Percentiles rank a stretch among this genome's conserved stretches.
Evolutionary conservation across 2,797 vertebrate genomes (phyloP).

Genomic region (Crocidura indochinensis): DNA sequence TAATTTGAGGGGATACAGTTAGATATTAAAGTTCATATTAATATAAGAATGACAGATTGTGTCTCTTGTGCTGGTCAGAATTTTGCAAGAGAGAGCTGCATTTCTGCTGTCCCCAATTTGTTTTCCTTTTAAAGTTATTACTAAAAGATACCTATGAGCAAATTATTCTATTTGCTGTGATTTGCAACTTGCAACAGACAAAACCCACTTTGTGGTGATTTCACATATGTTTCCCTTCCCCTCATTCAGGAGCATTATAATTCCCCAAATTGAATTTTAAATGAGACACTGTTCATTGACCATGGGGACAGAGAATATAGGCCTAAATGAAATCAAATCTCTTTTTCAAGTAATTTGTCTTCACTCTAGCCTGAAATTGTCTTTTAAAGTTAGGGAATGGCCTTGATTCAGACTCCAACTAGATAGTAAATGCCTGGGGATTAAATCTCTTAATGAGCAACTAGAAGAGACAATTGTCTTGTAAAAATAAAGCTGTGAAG

Average conservation of each 20-base stretch:
- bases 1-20: conserved; percentile 12
- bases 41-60: conserved; percentile 19
- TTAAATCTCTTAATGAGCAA: conserved; percentile 34
- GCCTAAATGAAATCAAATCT: conserved; percentile 61
- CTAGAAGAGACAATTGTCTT: conserved; percentile 40
- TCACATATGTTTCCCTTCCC: conserved; percentile 73
- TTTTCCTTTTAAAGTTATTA: conserved; percentile 37
- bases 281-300: conserved; percentile 71
- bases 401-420: conserved; percentile 57
- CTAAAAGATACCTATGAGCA: not conserved
- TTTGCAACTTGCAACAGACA: conserved; percentile 60
- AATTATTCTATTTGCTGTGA: conserved; percentile 16
- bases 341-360: conserved; percentile 79
- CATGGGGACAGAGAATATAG: conserved; percentile 35
- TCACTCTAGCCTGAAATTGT: conserved; percentile 79
- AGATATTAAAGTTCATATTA: conserved; percentile 36
- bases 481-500: not conserved
- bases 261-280: conserved; percentile 87
- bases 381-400: conserved; percentile 60
- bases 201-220: conserved; percentile 67
- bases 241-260: conserved; percentile 73
- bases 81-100: not conserved
- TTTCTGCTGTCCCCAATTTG: not conserved
- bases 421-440: conserved; percentile 35
- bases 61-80: not conserved